Base-by-base conservation (phyloP, 2,888 invertebrate species). In the Brachyptera putata region DNA sequence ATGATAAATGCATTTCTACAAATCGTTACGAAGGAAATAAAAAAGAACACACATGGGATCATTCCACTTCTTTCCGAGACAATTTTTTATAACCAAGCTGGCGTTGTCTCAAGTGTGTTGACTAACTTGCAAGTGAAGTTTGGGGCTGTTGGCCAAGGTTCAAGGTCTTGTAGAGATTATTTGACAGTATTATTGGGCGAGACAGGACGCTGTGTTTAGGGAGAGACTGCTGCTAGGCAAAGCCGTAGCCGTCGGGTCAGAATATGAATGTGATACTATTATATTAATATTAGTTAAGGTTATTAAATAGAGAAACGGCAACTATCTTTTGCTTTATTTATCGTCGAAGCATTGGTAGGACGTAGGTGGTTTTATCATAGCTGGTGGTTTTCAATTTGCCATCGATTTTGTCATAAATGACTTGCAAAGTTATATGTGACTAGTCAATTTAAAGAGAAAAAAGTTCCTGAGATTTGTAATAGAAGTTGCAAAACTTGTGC, bases 381-480 rank as follows among this genome's bases (percentile, higher is more conserved):
- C 36, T 62, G 56, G 58, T 57, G 57, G 57, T 39, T 60, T 60
- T 43, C 57, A 55, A 48, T 55, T 60, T 60, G 62, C 60, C 62
- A 60, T 60, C 60, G 36, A 56, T 57, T 61, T 62, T 63, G 61
- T 63, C 61, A 56, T 61, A 61, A 24, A 60, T 60, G 46, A 41
- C 55, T 60, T 16, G 34, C 13, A 18, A 21, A 25, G 57, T 48
- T 62, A 62, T 62, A 57, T 61, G 64, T 64, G 65, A 62, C 64
- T 66, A 66, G 66, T 66, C 66, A 66, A 65, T 63, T 65, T 66
- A 64, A 62, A 57, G 22, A 43, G 25, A 57, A 63, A 48, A 66
- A 64, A 66, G 66, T 66, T 66, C 66, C 66, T 66, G 65, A 64
- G 65, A 66, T 65, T 64, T 66, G 61, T 64, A 61, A 60, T 62